Evolutionary conservation across 2,797 vertebrate species (phyloP), one percentile per base, ranked within the genome.

Genomic region (Percopsis omiscomaycus): DNA sequence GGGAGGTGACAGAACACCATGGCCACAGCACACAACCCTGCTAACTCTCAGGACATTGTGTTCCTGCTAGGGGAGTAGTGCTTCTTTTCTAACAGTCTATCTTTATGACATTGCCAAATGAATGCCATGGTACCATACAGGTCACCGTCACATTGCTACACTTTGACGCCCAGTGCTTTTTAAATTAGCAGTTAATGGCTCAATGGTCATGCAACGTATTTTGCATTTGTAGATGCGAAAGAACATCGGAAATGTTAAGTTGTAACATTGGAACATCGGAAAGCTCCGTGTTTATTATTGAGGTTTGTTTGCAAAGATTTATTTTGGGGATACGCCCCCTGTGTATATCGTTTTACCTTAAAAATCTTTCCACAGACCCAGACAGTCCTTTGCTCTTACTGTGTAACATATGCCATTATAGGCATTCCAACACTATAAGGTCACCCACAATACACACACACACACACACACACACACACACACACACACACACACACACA

Each of bases 1-100:
- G 54, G 64, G 66, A 73, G 73, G 69, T 81, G 75, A 84, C 81
- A 84, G 85, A 80, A 86, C 75, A 78, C 71, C 60, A 45, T 77
- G 73, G 83, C 79, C 81, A 86, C 78, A 61, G 68, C 74, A 75
- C 73, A 72, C 71, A 55, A 68, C 66, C 51, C 60, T 48, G 3
- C 45, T 54, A 70, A 75, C 74, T 79, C 79, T 76, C 67, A 74
- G 90, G 84, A 91, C 92, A 92, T 83, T 88, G 81, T 91, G 93
- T 93, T 82, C 91, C 82, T 77, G 68, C 62, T 48, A 32, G 44
- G 56, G 29, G 76, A 80, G 80, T 64, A 58, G 29, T 5, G 61
- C 58, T 75, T 79, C 82, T 81, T 61, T 84, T 87, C 79, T 74
- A 74, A 75, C 67, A 30, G 52, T 68, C 77, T 50, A 64, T 61